A percentile compares a stretch with the other conserved stretches of the same genome.
Conservation (phyloP, 1,140 invertebrate genomes). For the Ips nitidus region DNA sequence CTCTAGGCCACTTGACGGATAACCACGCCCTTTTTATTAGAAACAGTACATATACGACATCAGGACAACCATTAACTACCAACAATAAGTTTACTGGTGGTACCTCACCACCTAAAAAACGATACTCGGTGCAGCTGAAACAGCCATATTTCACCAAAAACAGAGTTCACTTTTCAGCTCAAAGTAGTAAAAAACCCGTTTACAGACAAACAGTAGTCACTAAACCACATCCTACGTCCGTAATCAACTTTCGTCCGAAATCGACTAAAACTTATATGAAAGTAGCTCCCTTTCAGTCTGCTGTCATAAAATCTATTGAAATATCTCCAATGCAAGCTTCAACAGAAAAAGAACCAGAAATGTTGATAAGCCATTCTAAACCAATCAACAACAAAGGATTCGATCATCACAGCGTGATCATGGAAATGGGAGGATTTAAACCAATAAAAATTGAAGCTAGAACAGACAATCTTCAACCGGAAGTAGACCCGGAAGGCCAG, state of each 20-base stretch:
- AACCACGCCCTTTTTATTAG: too few species aligned
- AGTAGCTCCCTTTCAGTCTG: background rate
- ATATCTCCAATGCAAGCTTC: conserved; percentile 46
- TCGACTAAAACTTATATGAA: background rate
- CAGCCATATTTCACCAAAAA: conserved; percentile 1
- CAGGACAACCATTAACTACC: conserved; percentile 20
- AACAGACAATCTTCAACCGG: conserved; percentile 52
- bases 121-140: conserved; percentile 3
- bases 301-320: conserved; percentile 38
- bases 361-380: conserved; percentile 21
- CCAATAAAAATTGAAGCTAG: conserved; percentile 66
- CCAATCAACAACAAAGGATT: conserved; percentile 58
- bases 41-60: background rate
- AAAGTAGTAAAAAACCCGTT: conserved; percentile 2
- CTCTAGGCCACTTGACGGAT: too few species aligned
- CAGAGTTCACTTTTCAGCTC: background rate
- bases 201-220: background rate
- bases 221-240: too few species aligned
- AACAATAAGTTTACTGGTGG: background rate
- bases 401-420: conserved; percentile 74
- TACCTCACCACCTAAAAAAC: background rate
- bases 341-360: conserved; percentile 43
- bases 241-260: background rate
- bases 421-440: conserved; percentile 75
- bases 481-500: conserved; percentile 55